Evolutionary conservation across 2,888 invertebrate species (phyloP), one percentile per base, ranked within the genome.

Genomic region (Oscheius myriophilus): DNA sequence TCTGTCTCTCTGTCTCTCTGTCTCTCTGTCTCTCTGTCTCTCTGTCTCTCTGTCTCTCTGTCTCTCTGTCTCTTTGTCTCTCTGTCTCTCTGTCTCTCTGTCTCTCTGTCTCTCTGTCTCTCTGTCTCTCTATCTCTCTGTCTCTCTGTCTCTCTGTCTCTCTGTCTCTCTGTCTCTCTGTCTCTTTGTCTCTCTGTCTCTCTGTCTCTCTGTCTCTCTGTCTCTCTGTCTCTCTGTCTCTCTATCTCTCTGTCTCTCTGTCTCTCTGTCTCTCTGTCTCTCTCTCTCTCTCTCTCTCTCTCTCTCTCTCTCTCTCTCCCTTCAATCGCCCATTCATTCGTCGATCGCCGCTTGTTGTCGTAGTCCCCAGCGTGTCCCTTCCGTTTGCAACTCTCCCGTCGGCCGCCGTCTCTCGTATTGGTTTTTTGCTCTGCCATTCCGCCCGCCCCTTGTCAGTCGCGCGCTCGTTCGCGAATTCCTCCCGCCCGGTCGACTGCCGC

Each of bases 351-450:
- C 46, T 2, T 46, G 16, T 18, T 46, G 16, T 46, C 18, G n/a
- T 46, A 46, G 16, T 33, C 33, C 33, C 33, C 33, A 9, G 33
- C 33, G 33, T 33, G 33, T 33, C 33, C 33, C 33, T 33, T 16
- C 33, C 23, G 39, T 63, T 63, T 63, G 63, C 63, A 63, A 63
- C 63, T 63, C 63, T 63, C 51, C 23, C 39, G 33, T 25, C 43
- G 26, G 42, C 41, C 57, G 53, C 57, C 43, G 43, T 57, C 46
- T 51, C 63, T 63, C 63, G 63, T 63, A 63, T 63, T 63, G 63
- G 63, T 63, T 63, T 63, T 63, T 63, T 63, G 63, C 63, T 63
- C 52, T 53, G 63, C 63, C 63, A 63, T 63, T 63, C 63, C 61
- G 52, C 63, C 57, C 52, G 41, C 63, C 63, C 61, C 61, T 51